Base-by-base conservation (phyloP, 2,888 invertebrate species). In the Caenorhabditis sp. region DNA sequence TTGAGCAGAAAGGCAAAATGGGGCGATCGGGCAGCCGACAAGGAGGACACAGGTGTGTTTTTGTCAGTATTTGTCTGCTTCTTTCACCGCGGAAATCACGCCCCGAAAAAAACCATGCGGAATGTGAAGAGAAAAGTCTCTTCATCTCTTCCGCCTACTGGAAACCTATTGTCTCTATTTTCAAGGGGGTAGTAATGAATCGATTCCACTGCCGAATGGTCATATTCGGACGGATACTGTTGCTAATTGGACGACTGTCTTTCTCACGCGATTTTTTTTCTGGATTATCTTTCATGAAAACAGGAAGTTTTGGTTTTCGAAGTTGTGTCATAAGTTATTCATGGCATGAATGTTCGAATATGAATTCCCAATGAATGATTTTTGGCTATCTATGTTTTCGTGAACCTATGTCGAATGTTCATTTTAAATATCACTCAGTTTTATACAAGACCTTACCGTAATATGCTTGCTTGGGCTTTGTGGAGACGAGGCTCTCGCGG, bases 401-500 rank as follows among this genome's bases (percentile, higher is more conserved):
- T 31, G n/a, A n/a, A n/a, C n/a, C n/a, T n/a, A n/a, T n/a, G n/a
- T n/a, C n/a, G n/a, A n/a, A n/a, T n/a, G n/a, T n/a, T n/a, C n/a
- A n/a, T n/a, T n/a, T n/a, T n/a, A n/a, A n/a, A n/a, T n/a, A n/a
- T n/a, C n/a, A n/a, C n/a, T n/a, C n/a, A n/a, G n/a, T n/a, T n/a
- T n/a, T 6, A 31, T 31, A 31, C 4, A 44, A 38, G 41, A 44
- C 76, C 85, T 41, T n/a, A 87, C 87, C 75, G 90, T 89, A 58
- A 90, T 89, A 26, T 90, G 87, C 74, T 85, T 89, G 26, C 87
- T 87, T 7, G 90, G 90, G 51, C 86, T 86, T 44, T 86, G 85
- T 19, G 87, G 87, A 7, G 87, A 81, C 10, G 70, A 68, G 8
- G 77, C 82, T 72, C 87, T 69, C 14, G 73, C 77, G 5, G 84